phyloP scores from a whole-genome alignment of 2,888 invertebrate species.

The Melipona beecheii region DNA sequence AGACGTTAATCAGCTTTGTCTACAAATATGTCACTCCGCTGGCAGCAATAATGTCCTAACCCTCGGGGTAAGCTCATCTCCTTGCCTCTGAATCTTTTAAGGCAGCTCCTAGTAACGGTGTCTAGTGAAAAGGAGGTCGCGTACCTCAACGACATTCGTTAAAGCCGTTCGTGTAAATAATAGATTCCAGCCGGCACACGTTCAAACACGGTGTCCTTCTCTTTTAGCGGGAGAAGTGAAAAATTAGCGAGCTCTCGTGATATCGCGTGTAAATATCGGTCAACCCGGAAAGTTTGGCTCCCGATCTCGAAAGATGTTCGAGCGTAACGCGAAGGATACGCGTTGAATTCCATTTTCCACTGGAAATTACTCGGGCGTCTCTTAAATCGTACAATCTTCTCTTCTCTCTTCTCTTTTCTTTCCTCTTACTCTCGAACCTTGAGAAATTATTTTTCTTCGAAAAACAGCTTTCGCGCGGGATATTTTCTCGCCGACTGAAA shows the following conservation, averaged over 20 bases:
- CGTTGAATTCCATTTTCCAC: neutral
- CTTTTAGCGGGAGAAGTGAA: conserved; percentile 10
- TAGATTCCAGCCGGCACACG: conserved; percentile 43
- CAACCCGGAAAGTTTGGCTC: neutral
- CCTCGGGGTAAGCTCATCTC: conserved; percentile 65
- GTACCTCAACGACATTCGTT: conserved; percentile 69
- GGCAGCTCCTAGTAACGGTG: conserved; percentile 45
- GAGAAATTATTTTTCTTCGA: neutral
- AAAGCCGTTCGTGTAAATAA: conserved; percentile 67
- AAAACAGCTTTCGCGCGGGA: neutral
- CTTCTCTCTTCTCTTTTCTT: neutral
- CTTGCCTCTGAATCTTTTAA: conserved; percentile 72
- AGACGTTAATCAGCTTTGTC: conserved; percentile 72
- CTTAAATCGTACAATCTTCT: neutral
- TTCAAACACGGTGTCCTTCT: conserved; percentile 26
- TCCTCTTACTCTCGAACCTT: neutral
- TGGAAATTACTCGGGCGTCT: no score
- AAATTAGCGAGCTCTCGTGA: conserved; percentile 6
- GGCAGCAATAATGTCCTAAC: conserved; percentile 67
- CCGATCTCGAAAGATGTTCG: no score
- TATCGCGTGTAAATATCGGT: neutral
- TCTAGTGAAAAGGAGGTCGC: conserved; percentile 64
- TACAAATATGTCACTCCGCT: conserved; percentile 60
- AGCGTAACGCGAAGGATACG: neutral
- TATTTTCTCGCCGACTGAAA: neutral